These are phyloP conservation scores for Chionodraco myersi DNA, from an alignment of 2,113 vertebrate species.

Conservation along the genomic window DNA sequence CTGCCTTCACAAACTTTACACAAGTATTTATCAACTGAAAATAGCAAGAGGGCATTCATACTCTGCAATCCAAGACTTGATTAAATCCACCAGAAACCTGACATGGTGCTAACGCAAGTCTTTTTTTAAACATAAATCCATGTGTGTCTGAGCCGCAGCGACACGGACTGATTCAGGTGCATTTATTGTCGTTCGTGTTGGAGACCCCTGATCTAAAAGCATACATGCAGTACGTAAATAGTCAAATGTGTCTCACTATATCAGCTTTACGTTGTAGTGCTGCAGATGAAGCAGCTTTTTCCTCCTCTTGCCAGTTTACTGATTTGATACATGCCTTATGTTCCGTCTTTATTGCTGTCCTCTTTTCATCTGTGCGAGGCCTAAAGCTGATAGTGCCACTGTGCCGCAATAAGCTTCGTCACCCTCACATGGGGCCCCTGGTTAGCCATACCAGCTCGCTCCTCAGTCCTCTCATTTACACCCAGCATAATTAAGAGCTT, in stretches of 20 bases:
- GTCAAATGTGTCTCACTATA: constrained; percentile 26
- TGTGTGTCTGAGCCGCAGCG: too few species aligned
- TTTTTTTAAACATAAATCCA: too few species aligned
- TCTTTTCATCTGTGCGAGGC: constrained; percentile 69
- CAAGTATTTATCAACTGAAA: too few species aligned
- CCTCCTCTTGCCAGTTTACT: constrained; percentile 64
- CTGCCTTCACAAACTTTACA: too few species aligned
- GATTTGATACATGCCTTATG: constrained; percentile 67
- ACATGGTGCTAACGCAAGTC: too few species aligned
- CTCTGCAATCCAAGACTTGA: too few species aligned
- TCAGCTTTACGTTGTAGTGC: constrained; percentile 28
- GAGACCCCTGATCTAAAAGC: constrained; percentile 20
- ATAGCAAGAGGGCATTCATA: too few species aligned
- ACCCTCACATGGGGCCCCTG: constrained; percentile 61
- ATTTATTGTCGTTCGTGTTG: too few species aligned
- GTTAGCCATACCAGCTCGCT: constrained; percentile 60
- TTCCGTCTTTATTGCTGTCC: constrained; percentile 55
- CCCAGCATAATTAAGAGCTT: constrained; percentile 73
- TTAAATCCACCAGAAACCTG: too few species aligned
- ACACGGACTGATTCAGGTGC: too few species aligned
- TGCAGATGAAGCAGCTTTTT: constrained; percentile 63
- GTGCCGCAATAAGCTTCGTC: constrained; percentile 64
- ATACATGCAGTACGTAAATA: constrained; percentile 44
- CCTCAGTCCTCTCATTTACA: constrained; percentile 72
- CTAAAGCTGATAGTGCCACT: constrained; percentile 63